These are phyloP conservation scores for Phyllotis vaccarum DNA, from an alignment of 2,797 vertebrate genomes.

Conservation along the genomic window DNA sequence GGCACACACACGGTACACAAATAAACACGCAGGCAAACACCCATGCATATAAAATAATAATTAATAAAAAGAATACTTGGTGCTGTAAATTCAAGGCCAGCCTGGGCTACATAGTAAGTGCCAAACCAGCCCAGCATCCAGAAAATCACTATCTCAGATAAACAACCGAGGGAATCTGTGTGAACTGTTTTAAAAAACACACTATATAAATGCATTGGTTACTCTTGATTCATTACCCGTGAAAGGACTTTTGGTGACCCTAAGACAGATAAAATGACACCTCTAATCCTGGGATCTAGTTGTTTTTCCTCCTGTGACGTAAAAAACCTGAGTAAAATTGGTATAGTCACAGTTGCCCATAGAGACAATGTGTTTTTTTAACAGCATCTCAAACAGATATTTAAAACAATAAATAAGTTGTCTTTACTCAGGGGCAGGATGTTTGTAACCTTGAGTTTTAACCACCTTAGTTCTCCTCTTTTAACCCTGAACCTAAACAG, in stretches of 20 bases:
- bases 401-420: background rate
- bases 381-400: background rate
- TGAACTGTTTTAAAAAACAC: background rate
- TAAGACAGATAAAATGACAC: background rate
- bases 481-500: background rate
- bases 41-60: background rate
- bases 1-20: background rate
- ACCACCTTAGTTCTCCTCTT: background rate
- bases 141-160: background rate
- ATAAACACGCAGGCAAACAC: background rate
- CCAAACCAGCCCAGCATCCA: background rate
- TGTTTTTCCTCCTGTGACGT: background rate
- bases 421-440: background rate
- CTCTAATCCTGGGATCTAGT: background rate
- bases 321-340: background rate
- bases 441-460: background rate
- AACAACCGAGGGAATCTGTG: background rate
- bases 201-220: background rate
- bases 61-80: background rate
- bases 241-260: background rate
- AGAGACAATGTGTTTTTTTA: background rate
- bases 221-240: background rate
- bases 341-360: background rate
- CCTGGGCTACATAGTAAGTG: background rate
- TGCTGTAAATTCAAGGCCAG: background rate